These are phyloP conservation scores for Dermatophagoides farinae DNA, from an alignment of 1,140 invertebrate species.

Conservation along the genomic window DNA sequence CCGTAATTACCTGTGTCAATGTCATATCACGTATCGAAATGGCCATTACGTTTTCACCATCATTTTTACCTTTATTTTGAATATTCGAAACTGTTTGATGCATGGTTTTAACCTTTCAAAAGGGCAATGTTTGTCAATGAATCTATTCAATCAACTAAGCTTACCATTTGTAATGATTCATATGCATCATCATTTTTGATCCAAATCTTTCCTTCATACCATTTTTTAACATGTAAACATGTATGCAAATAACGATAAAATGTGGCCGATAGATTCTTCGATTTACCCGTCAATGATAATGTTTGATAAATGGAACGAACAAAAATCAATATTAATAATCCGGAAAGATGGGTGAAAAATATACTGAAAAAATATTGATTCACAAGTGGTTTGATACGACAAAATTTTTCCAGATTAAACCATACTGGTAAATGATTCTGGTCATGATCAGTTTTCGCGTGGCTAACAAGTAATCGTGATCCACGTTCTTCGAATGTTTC, in stretches of 20 bases:
- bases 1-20: slow-evolving; percentile 20
- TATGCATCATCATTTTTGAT: slow-evolving; percentile 25
- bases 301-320: slow-evolving; percentile 19
- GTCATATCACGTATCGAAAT: slow-evolving; percentile 25
- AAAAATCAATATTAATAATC: slow-evolving; percentile 18
- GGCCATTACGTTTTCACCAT: neutral
- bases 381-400: slow-evolving; percentile 13
- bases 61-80: slow-evolving; percentile 30
- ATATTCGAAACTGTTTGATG: slow-evolving; percentile 26
- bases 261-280: slow-evolving; percentile 31
- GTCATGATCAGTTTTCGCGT: neutral
- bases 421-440: slow-evolving; percentile 11
- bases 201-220: slow-evolving; percentile 45
- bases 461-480: neutral
- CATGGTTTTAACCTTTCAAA: slow-evolving; percentile 25
- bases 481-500: too few relatives aligned
- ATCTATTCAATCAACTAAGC: slow-evolving; percentile 15
- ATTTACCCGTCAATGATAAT: slow-evolving; percentile 30
- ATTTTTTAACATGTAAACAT: slow-evolving; percentile 42
- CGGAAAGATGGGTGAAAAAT: slow-evolving; percentile 18
- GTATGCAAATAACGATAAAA: slow-evolving; percentile 54
- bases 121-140: too few relatives aligned
- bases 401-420: slow-evolving; percentile 16
- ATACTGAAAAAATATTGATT: slow-evolving; percentile 19
- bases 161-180: slow-evolving; percentile 28